Evolutionary conservation across 2,113 vertebrate genomes (phyloP).

Genomic region (Lota lota): DNA sequence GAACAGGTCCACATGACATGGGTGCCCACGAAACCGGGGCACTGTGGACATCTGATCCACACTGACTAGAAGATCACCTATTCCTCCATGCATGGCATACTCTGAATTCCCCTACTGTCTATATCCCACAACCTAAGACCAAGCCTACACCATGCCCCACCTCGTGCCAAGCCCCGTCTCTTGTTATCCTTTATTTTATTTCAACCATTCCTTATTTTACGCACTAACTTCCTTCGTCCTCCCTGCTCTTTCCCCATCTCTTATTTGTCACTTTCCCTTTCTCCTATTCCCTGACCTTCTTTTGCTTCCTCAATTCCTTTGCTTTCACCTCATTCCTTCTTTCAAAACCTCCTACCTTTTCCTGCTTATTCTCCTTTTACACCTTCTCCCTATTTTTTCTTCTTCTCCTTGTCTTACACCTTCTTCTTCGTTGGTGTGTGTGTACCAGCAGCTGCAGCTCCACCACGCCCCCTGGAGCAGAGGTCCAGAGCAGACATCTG

Average conservation of each 20-base stretch:
- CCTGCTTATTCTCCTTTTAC: conserved; percentile 8
- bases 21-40: no score
- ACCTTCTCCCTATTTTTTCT: conserved; percentile 2
- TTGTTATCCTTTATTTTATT: not conserved
- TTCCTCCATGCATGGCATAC: no score
- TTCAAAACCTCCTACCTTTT: not conserved
- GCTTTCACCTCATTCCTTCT: no score
- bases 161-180: not conserved
- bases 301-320: no score
- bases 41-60: no score
- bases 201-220: not conserved
- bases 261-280: conserved; percentile 7
- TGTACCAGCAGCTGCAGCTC: conserved; percentile 55
- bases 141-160: no score
- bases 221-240: not conserved
- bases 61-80: no score
- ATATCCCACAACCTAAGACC: no score
- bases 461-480: conserved; percentile 55
- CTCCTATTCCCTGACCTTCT: no score
- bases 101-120: no score
- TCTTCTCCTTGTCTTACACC: rapidly evolving
- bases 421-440: conserved; percentile 14
- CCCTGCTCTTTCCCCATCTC: conserved; percentile 3
- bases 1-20: no score
- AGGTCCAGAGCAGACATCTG: conserved; percentile 65